A percentile compares a stretch with the other conserved stretches of the same genome.
phyloP scores from a whole-genome alignment of 37 sponge, comb jelly and placozoan species.

The Eunapius fragilis region DNA sequence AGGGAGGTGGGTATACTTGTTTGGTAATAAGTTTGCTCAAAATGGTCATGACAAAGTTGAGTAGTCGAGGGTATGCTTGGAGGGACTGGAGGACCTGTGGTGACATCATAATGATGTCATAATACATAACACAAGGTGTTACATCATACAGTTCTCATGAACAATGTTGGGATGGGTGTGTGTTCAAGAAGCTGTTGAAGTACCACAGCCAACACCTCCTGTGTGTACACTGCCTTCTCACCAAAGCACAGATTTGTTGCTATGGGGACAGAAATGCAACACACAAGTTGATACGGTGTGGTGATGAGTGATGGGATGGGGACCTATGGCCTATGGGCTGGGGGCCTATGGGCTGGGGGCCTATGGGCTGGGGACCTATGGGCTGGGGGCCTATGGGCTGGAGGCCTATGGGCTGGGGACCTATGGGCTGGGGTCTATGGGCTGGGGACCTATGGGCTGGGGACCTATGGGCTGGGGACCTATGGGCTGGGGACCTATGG shows the following conservation, averaged over 20 bases:
- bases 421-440: too few species aligned
- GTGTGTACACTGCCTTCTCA: constrained; percentile 85
- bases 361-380: too few species aligned
- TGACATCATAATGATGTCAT: neutral
- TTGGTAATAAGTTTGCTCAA: constrained; percentile 86
- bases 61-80: constrained; percentile 70
- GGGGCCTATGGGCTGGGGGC: too few species aligned
- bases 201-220: constrained; percentile 91
- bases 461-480: too few species aligned
- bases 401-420: too few species aligned
- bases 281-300: too few species aligned
- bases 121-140: neutral
- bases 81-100: constrained; percentile 92
- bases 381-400: too few species aligned
- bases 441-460: too few species aligned
- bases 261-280: constrained; percentile 13
- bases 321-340: too few species aligned
- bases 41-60: constrained; percentile 90
- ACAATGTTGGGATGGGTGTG: constrained; percentile 89
- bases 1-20: constrained; percentile 51
- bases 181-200: constrained; percentile 92
- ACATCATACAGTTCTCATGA: constrained; percentile 98
- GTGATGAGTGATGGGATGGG: too few species aligned
- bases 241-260: constrained; percentile 91
- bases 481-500: too few species aligned